Evolutionary conservation across 2,797 vertebrate genomes (phyloP), one percentile per base, ranked within the genome.

Genomic region (Pangasius djambal): DNA sequence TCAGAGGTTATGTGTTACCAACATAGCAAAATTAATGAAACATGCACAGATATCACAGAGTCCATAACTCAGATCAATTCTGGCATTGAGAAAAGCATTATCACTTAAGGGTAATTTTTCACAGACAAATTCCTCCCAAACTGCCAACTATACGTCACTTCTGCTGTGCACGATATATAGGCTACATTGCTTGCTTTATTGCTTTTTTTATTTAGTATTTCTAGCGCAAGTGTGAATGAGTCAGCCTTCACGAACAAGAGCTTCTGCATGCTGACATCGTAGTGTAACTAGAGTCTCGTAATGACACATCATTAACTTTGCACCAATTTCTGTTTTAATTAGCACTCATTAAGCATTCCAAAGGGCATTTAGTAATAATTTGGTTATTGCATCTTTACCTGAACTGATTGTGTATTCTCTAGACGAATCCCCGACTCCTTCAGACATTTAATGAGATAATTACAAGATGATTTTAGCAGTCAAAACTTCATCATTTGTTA

Each of bases 311-410:
- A 87, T 65, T 67, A 81, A 25, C 59, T 57, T 67, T 81, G 61
- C 72, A 78, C 57, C 70, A 20, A 78, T 67, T 89, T 78, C 88
- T 86, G 78, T 6, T 75, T 81, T 34, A 89, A 89, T 91, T 89
- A 87, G 69, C 52, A 89, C 89, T 74, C 70, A 28, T 72, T 72
- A 78, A 7, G 75, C 75, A 87, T 86, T 63, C 63, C 75, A 77
- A 79, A 28, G 61, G 77, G 72, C 85, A 63, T 40, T 77, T 1
- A 48, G 31, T 40, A 28, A 59, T 89, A 82, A 82, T 87, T 86
- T 69, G 86, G 20, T 86, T 75, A 50, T 67, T 83, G 59, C 59
- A n/a, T n/a, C 16, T 65, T 63, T n/a, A 83, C 67, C 25, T 72
- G 50, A 28, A 61, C 34, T 44, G 50, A 74, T 44, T 74, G 55